These are phyloP conservation scores for Misgurnus mizolepis DNA, from an alignment of 2,113 vertebrate genomes.

Conservation along the genomic window DNA sequence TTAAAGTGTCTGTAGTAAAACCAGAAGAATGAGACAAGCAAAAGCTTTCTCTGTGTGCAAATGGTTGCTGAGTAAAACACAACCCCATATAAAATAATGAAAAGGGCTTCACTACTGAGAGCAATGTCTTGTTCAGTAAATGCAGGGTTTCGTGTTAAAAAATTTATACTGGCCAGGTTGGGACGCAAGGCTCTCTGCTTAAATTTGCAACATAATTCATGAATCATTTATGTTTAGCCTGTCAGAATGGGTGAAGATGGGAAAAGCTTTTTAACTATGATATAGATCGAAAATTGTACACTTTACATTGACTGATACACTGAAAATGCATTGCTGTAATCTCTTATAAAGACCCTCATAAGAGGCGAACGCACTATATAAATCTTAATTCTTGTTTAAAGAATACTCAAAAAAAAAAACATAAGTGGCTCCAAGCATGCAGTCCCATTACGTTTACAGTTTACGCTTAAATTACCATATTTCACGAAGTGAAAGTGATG, in stretches of 20 bases:
- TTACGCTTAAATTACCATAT: slow-evolving; percentile 6
- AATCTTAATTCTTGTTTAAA: slow-evolving; percentile 25
- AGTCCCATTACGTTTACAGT: slow-evolving; percentile 18
- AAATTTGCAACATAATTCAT: slow-evolving; percentile 51
- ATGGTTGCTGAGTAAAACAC: slow-evolving; percentile 42
- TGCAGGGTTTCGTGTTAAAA: slow-evolving; percentile 43
- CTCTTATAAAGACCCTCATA: slow-evolving; percentile 4
- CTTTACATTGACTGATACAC: neutral
- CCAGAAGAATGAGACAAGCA: slow-evolving; percentile 8
- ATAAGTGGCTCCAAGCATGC: neutral
- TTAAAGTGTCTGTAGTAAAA: slow-evolving; percentile 41
- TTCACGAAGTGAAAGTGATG: slow-evolving; percentile 6
- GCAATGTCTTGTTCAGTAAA: slow-evolving; percentile 46
- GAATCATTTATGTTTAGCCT: slow-evolving; percentile 21
- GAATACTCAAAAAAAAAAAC: neutral
- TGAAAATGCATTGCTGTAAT: neutral
- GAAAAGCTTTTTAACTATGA: neutral
- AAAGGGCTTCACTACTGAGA: slow-evolving; percentile 50
- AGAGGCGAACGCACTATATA: neutral
- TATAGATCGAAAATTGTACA: neutral
- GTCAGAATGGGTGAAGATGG: neutral
- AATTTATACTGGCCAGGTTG: slow-evolving; percentile 48
- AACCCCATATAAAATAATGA: slow-evolving; percentile 60
- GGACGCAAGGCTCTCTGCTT: slow-evolving; percentile 1
- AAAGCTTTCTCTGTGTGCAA: slow-evolving; percentile 14